Evolutionary conservation across 1,140 invertebrate genomes (phyloP), one percentile per base, ranked within the genome.

Genomic region (Episyrphus balteatus): DNA sequence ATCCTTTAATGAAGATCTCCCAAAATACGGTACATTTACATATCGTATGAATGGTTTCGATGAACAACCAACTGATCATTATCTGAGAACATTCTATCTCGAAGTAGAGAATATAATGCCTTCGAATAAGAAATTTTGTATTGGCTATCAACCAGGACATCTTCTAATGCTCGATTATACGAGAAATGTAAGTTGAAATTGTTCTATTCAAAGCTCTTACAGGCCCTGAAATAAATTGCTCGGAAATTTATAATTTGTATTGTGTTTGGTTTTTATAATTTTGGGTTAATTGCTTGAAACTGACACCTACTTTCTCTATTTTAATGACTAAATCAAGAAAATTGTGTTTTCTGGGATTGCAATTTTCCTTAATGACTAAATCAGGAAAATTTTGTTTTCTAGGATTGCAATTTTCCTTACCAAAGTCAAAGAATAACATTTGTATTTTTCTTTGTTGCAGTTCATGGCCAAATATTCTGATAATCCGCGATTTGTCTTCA

Each of bases 21-120:
- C 87, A 1, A 70, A 76, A 56, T 79, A 88, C 10, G 91, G 92
- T 1, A 92, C 88, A 0, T 97, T 95, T 59, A 92, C 88, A 19
- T 92, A 92, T 67, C 77, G 92, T 11, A 77, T 96, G 59, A 86
- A 88, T 50, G 93, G 92, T 1, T 98, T 97, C 66, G 72, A 79
- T 13, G 56, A 70, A 1, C 80, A 84, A 52, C 93, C 92, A 0
- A 90, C 91, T 0, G 84, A 95, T 71, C 92, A 96, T 70, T 96
- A 92, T 59, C 82, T 93, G 73, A 70, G 90, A 30, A 79, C 86
- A 0, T 95, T 81, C 65, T 89, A 86, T 56, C 68, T 81, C 42
- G 72, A 74, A 51, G 72, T 75, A 0, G 57, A 69, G 1, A 58
- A 58, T 9, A 57, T 65, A 6, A 73, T 73, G 14, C 73, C 65